These are phyloP conservation scores for Cylas formicarius DNA, from an alignment of 1,140 invertebrate genomes.

Conservation along the genomic window DNA sequence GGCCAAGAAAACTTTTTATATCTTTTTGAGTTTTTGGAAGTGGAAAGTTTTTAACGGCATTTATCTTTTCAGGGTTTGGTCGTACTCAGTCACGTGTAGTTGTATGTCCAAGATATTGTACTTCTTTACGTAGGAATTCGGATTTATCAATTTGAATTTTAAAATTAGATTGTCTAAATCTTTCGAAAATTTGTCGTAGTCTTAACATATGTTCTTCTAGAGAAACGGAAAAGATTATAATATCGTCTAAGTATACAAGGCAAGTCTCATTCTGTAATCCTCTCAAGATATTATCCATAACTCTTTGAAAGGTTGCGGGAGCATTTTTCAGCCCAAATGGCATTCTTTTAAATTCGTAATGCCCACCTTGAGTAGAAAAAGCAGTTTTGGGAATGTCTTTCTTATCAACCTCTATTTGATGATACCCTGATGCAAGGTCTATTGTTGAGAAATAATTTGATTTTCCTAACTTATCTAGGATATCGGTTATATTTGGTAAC, in stretches of 20 bases:
- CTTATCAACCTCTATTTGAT: constrained; percentile 8
- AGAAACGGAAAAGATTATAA: constrained; percentile 2
- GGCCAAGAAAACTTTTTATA: constrained; percentile 21
- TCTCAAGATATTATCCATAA: constrained; percentile 15
- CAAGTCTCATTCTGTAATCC: constrained; percentile 1
- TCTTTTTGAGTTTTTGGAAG: constrained; percentile 14
- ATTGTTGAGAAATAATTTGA: constrained; percentile 6
- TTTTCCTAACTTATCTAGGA: constrained; percentile 4
- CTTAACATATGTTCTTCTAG: constrained; percentile 1
- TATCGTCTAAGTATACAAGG: constrained; percentile 1
- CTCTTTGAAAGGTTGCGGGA: constrained; percentile 24
- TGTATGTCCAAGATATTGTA: constrained; percentile 1
- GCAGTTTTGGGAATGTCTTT: constrained; percentile 17
- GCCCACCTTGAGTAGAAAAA: constrained; percentile 13
- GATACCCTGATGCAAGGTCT: constrained; percentile 3
- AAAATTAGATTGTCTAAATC: constrained; percentile 11
- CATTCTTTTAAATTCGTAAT: constrained; percentile 24
- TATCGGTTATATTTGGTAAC: constrained; percentile 3
- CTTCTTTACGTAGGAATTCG: constrained; percentile 3
- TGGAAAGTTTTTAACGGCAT: constrained; percentile 7
- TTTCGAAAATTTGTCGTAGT: background rate
- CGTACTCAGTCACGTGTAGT: constrained; percentile 3
- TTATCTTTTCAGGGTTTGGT: constrained; percentile 5
- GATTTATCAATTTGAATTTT: constrained; percentile 18
- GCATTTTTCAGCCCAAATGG: constrained; percentile 22